Evolutionary conservation across 2,888 invertebrate species (phyloP), one percentile per base, ranked within the genome.

Genomic region (Drosophila lutescens): DNA sequence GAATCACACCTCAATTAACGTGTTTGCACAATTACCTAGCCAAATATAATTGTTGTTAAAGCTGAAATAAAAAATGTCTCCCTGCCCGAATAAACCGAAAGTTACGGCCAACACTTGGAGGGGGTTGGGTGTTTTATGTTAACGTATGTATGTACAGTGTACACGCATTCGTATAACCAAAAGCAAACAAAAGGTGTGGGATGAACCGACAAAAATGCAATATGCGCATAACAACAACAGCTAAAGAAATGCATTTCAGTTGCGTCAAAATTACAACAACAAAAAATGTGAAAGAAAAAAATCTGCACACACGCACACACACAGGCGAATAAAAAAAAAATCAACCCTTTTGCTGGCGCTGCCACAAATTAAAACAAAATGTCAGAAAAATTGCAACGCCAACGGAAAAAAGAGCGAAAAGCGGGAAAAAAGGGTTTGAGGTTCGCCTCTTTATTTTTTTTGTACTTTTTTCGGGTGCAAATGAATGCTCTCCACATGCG

Each of bases 291-390:
- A 12, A 77, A 78, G 67, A 79, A 79, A 71, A 77, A 65, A 67
- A 59, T 56, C 34, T 23, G 6, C 32, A 44, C 71, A 61, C 44
- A 63, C 44, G 41, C 62, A 30, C 56, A 38, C 62, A 36, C 34
- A 43, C n/a, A 10, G n/a, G 41, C 10, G 50, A 59, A 72, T 7
- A 60, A 17, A 60, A 53, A 76, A 81, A 80, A 89, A 88, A 82
- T 81, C 88, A 85, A 89, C 89, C 90, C 90, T 77, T 82, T 56
- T 63, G 70, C 65, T 34, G 47, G 49, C 77, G 73, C 79, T 83
- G 84, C 81, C 80, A 80, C 84, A 88, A 89, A 88, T 86, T 89
- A 88, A 88, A 89, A 89, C 83, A 84, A 90, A 90, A 90, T 89
- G 86, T 88, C 88, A 78, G 88, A 87, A 86, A 83, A 78, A 80